These are phyloP conservation scores for Danio aesculapii DNA, from an alignment of 2,797 vertebrate species.

Conservation along the genomic window DNA sequence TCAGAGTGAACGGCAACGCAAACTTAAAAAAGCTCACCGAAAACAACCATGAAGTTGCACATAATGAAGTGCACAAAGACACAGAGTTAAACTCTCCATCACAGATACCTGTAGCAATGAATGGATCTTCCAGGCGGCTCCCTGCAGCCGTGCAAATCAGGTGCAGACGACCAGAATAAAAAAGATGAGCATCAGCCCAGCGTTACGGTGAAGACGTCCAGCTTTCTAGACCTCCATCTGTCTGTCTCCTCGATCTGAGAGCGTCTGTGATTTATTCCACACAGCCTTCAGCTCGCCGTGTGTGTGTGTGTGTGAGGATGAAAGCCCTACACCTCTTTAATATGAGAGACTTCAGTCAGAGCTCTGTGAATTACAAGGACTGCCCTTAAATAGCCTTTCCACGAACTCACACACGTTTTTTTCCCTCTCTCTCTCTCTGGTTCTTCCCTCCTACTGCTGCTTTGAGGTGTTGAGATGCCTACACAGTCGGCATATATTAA, in stretches of 20 bases:
- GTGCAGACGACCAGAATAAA: background rate
- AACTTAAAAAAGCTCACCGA: too few relatives aligned
- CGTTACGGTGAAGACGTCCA: background rate
- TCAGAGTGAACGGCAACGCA: too few relatives aligned
- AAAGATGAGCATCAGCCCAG: background rate
- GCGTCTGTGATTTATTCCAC: conserved; percentile 52
- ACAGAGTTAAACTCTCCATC: background rate
- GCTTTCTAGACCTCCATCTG: conserved; percentile 45
- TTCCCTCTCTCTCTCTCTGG: conserved; percentile 46
- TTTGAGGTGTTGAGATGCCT: conserved; percentile 73
- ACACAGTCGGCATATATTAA: conserved; percentile 55
- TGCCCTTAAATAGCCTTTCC: conserved; percentile 74
- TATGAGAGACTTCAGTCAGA: conserved; percentile 76
- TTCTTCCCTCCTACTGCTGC: conserved; percentile 60
- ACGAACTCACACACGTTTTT: conserved; percentile 19
- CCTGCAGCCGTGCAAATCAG: conserved; percentile 8
- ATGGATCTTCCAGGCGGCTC: background rate
- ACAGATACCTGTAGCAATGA: conserved; percentile 32
- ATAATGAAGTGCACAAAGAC: background rate
- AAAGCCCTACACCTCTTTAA: conserved; percentile 65
- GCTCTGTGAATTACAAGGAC: conserved; percentile 68
- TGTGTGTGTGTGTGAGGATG: conserved; percentile 52
- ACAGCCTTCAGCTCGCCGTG: conserved; percentile 39
- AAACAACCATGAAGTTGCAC: too few relatives aligned
- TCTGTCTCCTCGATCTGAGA: conserved; percentile 58